Base-by-base conservation (phyloP, 2,888 invertebrate species). In the Cosmia trapezina region DNA sequence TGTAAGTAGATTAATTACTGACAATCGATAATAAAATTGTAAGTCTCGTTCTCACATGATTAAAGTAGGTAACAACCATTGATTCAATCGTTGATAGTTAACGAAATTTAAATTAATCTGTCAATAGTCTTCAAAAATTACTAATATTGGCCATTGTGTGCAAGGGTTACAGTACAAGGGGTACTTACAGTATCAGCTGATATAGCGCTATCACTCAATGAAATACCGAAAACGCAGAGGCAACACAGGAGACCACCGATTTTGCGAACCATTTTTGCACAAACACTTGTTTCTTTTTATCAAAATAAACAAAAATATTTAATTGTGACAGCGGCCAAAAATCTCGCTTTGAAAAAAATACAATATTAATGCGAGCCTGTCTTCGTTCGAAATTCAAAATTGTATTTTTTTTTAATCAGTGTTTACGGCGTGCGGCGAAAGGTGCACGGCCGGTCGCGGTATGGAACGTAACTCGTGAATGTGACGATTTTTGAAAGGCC, bases 401-500 rank as follows among this genome's bases (percentile, higher is more conserved):
- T 67, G 28, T 51, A n/a, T 43, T 67, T 73, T 81, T 83, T 85
- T 81, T 69, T 17, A 33, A 67, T 65, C 67, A 71, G 82, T 75
- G 78, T 73, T 74, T 76, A 83, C 85, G 78, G 83, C 91, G 90
- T 90, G 91, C 93, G 88, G 93, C 94, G 94, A 94, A 94, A 94
- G 94, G 94, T 91, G 90, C 91, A 90, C 94, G 90, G 89, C 89
- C 90, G 90, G 88, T 90, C 90, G 91, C 92, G 86, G 89, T 94
- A 89, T 94, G 93, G 90, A 89, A 89, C 91, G 87, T 87, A 86
- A 90, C 88, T 89, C 87, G 91, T 89, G 90, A 92, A 92, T 93
- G 95, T 93, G 89, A 87, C 86, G 91, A 93, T 93, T 94, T 95
- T 96, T 95, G 96, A 96, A 96, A 95, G 96, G 95, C 95, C 94